A percentile compares a stretch with the other conserved stretches of the same genome.
phyloP scores from a whole-genome alignment of 2,797 vertebrate species.

The Enteromius paludinosus region DNA sequence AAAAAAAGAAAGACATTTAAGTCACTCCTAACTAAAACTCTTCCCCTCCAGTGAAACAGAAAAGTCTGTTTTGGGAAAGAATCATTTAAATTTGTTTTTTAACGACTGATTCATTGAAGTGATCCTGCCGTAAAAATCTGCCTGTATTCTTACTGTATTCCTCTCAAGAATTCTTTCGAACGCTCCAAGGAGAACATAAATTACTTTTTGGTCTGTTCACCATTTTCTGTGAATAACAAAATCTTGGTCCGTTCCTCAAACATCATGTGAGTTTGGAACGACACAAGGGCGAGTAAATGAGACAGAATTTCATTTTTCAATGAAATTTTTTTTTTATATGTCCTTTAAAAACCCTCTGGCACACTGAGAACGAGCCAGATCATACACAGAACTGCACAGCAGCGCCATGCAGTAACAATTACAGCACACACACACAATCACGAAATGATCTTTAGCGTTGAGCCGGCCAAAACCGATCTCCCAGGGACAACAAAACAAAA shows the following conservation, averaged over 20 bases:
- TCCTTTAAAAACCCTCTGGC: background rate
- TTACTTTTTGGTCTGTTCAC: background rate
- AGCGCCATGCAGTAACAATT: slow-evolving; percentile 46
- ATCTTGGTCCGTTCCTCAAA: background rate
- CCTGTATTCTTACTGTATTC: background rate
- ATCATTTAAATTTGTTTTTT: background rate
- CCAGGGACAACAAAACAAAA: slow-evolving; percentile 46
- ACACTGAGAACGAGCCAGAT: slow-evolving; percentile 28
- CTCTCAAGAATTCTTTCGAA: background rate
- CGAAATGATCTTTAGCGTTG: slow-evolving; percentile 39
- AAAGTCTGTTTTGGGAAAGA: background rate
- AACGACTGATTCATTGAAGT: background rate
- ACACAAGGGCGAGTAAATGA: background rate
- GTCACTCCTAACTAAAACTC: background rate
- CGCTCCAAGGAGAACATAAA: background rate
- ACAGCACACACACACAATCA: slow-evolving; percentile 35
- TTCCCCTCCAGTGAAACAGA: background rate
- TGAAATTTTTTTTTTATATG: background rate
- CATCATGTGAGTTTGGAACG: background rate
- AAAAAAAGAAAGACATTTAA: background rate
- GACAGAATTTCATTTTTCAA: background rate
- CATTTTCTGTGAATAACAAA: background rate
- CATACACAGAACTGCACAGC: slow-evolving; percentile 24
- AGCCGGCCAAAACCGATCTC: slow-evolving; percentile 28
- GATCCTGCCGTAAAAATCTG: background rate